phyloP scores from a whole-genome alignment of 2,113 vertebrate genomes.

The Vicugna pacos region DNA sequence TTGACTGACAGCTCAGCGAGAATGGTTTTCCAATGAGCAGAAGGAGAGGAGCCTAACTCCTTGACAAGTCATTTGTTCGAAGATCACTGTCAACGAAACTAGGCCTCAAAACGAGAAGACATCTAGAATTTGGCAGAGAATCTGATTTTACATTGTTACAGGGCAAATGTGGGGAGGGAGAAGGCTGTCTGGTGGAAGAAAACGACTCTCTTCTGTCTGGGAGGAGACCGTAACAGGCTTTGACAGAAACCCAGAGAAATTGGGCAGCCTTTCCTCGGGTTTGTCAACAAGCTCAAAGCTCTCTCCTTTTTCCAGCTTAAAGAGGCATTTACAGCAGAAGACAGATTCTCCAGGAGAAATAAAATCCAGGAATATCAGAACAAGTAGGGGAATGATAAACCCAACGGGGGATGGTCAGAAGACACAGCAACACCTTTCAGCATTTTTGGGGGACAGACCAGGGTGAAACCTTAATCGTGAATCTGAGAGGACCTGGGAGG shows the following conservation, averaged over 20 bases:
- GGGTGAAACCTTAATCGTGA: background rate
- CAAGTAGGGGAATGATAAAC: background rate
- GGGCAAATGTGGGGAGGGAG: background rate
- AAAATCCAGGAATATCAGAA: background rate
- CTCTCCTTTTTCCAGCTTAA: background rate
- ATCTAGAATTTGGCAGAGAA: background rate
- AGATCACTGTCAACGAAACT: constrained; percentile 55
- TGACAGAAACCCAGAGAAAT: background rate
- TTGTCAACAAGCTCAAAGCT: background rate
- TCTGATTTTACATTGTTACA: constrained; percentile 21
- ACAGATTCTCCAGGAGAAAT: background rate
- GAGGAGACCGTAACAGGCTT: background rate
- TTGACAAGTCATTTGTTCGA: constrained; percentile 56
- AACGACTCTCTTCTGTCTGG: constrained; percentile 34
- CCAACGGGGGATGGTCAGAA: background rate
- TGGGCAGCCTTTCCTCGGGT: background rate
- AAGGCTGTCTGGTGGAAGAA: constrained; percentile 24
- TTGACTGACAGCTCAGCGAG: background rate
- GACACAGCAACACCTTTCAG: background rate
- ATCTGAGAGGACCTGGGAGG: background rate
- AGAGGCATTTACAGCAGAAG: background rate
- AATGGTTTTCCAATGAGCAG: background rate
- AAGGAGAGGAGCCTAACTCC: background rate
- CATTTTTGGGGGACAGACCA: background rate
- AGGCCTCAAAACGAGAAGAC: background rate